phyloP scores from a whole-genome alignment of 1,140 invertebrate species.

The Marisa cornuarietis region DNA sequence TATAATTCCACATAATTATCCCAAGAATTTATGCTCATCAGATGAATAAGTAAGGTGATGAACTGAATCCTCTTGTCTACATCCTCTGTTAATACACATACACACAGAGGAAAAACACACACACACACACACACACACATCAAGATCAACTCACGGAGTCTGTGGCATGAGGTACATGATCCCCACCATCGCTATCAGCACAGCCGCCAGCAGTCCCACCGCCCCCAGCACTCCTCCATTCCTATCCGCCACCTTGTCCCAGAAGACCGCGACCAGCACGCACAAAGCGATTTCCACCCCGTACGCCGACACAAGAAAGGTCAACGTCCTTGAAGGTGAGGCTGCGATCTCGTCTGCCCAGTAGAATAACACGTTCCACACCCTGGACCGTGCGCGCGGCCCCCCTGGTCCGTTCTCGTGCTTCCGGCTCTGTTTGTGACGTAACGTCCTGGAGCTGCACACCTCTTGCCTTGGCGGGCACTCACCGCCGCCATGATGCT shows the following conservation, averaged over 20 bases:
- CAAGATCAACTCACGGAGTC: background rate
- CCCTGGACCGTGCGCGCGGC: no score
- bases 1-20: no score
- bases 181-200: background rate
- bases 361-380: background rate
- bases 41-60: no score
- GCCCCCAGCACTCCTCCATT: background rate
- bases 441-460: no score
- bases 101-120: conserved; percentile 1
- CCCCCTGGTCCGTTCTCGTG: no score
- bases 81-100: no score
- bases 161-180: conserved; percentile 3
- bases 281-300: background rate
- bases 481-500: no score
- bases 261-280: background rate
- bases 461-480: no score
- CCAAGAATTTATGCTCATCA: no score
- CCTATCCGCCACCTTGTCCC: conserved; percentile 9
- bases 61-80: no score
- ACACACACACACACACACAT: background rate
- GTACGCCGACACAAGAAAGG: background rate
- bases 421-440: no score
- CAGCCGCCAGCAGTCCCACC: conserved; percentile 14
- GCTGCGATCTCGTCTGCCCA: background rate
- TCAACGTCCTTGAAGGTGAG: background rate